Evolutionary conservation across 2,888 invertebrate species (phyloP).

Genomic region (Coleophora deauratella): DNA sequence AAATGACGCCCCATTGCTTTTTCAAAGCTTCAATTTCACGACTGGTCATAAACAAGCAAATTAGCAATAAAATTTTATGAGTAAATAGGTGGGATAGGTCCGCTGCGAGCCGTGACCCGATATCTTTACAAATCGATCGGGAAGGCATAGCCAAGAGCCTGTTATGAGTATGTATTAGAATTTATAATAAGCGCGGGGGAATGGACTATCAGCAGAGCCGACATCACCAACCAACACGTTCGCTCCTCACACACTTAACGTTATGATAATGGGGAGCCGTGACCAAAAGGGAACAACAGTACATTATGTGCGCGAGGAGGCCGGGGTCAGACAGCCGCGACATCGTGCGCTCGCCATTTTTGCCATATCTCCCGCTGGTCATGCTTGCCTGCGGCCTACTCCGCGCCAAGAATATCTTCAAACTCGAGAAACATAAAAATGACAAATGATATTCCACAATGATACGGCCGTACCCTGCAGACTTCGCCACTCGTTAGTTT

Average conservation of each 20-base stretch:
- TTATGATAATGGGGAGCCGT: conserved; percentile 50
- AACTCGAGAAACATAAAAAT: conserved; percentile 45
- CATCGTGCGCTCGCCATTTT: conserved; percentile 58
- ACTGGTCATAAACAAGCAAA: conserved; percentile 27
- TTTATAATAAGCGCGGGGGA: conserved; percentile 40
- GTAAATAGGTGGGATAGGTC: conserved; percentile 27
- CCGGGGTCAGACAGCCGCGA: conserved; percentile 36
- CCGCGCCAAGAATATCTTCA: conserved; percentile 27
- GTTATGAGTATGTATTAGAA: conserved; percentile 42
- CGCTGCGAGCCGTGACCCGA: conserved; percentile 33
- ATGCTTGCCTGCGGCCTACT: conserved; percentile 29
- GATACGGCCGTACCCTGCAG: conserved; percentile 31
- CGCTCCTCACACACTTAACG: conserved; percentile 40
- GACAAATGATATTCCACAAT: conserved; percentile 46
- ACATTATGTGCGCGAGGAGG: conserved; percentile 29
- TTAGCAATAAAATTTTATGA: conserved; percentile 45
- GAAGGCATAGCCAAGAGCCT: conserved; percentile 18
- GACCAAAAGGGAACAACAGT: conserved; percentile 44
- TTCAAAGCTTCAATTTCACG: conserved; percentile 12
- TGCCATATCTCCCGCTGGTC: conserved; percentile 45
- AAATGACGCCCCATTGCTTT: too few species aligned
- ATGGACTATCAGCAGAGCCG: conserved; percentile 26
- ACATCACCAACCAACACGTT: too few species aligned
- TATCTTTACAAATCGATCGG: conserved; percentile 49
- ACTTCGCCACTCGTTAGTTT: conserved; percentile 34